Conservation (phyloP, 2,888 invertebrate genomes). For the Nezara viridula region DNA sequence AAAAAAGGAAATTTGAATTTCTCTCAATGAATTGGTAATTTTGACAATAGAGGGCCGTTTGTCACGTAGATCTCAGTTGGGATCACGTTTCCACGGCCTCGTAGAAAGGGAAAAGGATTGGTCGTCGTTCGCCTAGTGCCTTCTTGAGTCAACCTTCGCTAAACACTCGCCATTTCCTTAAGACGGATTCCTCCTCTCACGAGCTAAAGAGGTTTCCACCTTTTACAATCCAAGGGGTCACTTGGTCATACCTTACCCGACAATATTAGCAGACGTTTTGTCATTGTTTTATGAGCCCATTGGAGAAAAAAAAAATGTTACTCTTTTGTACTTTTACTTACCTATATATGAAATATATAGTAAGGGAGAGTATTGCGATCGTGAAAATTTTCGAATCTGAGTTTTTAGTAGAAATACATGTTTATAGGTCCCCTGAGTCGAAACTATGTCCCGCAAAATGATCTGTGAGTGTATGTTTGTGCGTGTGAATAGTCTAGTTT, state of each 20-base stretch:
- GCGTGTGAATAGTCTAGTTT: too few relatives aligned
- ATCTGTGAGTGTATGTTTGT: too few relatives aligned
- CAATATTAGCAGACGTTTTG: too few relatives aligned
- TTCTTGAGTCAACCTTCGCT: not conserved
- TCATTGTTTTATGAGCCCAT: too few relatives aligned
- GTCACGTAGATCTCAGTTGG: not conserved
- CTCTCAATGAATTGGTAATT: slow-evolving; percentile 29
- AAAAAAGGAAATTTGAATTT: not conserved
- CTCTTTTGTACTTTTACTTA: too few relatives aligned
- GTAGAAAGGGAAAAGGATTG: not conserved
- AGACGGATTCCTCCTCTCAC: not conserved
- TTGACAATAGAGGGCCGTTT: not conserved
- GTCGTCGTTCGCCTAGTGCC: not conserved
- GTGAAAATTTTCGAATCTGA: too few relatives aligned
- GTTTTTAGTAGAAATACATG: too few relatives aligned
- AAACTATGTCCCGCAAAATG: too few relatives aligned
- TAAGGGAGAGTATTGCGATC: too few relatives aligned
- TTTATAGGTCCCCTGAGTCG: too few relatives aligned
- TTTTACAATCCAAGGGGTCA: not conserved
- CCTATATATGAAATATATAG: too few relatives aligned
- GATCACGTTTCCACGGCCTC: not conserved
- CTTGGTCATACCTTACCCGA: not conserved
- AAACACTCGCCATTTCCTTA: not conserved
- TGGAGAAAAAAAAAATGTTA: too few relatives aligned
- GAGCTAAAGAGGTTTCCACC: not conserved